These are phyloP conservation scores for Hypsibius dujardini DNA, from an alignment of 1,140 invertebrate species.

Conservation along the genomic window DNA sequence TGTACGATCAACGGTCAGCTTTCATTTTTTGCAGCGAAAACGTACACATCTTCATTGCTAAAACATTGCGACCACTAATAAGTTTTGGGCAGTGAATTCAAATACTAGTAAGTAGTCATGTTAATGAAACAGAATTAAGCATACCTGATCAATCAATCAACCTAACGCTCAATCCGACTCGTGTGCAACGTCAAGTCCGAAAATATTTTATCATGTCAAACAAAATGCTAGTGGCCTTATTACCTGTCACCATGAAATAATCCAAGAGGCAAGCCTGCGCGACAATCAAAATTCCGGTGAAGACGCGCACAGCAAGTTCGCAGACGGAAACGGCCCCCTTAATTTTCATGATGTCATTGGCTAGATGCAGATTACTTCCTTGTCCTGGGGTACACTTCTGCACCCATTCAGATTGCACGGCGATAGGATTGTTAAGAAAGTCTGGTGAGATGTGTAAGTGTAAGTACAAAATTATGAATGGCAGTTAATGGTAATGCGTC, in stretches of 20 bases:
- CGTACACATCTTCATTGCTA: neutral
- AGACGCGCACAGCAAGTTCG: neutral
- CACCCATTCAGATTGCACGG: too few relatives aligned
- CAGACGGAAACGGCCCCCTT: neutral
- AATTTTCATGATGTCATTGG: too few relatives aligned
- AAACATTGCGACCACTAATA: neutral
- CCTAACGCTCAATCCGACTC: neutral
- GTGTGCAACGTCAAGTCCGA: neutral
- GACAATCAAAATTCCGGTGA: neutral
- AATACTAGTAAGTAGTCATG: neutral
- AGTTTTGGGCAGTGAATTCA: neutral
- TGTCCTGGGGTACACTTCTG: too few relatives aligned
- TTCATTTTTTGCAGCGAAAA: too few relatives aligned
- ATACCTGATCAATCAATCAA: neutral
- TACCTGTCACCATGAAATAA: constrained; percentile 9
- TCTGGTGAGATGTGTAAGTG: too few relatives aligned
- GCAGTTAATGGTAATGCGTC: too few relatives aligned
- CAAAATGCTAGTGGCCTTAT: neutral
- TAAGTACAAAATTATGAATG: too few relatives aligned
- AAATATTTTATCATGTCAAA: neutral
- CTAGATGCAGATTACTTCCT: too few relatives aligned
- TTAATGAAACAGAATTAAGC: neutral
- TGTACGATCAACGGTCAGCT: too few relatives aligned
- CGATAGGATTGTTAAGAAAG: too few relatives aligned
- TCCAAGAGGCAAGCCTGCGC: neutral